phyloP scores from a whole-genome alignment of 2,888 invertebrate genomes.

The Tipula helvola region DNA sequence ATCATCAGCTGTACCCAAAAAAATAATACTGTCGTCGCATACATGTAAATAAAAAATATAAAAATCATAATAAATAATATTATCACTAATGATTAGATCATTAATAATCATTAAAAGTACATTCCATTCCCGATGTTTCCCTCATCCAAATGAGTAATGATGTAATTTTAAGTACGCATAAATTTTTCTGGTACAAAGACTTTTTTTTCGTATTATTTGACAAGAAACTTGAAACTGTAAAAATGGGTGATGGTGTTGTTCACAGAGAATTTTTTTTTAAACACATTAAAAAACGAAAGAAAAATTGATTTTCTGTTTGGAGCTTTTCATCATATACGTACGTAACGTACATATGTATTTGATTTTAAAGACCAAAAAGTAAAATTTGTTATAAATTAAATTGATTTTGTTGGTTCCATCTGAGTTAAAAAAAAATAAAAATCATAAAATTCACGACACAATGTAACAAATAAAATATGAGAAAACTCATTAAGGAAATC shows the following conservation, averaged over 20 bases:
- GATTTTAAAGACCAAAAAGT: not conserved
- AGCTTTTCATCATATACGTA: not conserved
- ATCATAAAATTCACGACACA: not conserved
- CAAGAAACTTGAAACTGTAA: not conserved
- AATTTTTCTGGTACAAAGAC: not conserved
- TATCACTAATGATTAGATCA: not conserved
- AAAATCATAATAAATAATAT: not conserved
- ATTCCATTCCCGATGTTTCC: not conserved
- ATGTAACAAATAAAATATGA: not conserved
- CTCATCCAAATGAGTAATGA: slow-evolving; percentile 4
- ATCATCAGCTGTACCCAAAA: not conserved
- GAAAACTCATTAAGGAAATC: not conserved
- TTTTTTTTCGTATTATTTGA: not conserved
- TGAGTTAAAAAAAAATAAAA: not conserved
- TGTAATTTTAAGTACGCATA: not conserved
- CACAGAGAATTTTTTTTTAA: not conserved
- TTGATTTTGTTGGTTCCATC: not conserved
- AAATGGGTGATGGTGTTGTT: not conserved
- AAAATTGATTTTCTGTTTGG: not conserved
- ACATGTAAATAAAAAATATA: not conserved
- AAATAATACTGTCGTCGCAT: not conserved
- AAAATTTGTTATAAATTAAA: not conserved
- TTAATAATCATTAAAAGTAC: slow-evolving; percentile 4
- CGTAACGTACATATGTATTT: not conserved
- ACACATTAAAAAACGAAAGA: not conserved